phyloP scores from a whole-genome alignment of 2,888 invertebrate species.

The Metalampra italica region DNA sequence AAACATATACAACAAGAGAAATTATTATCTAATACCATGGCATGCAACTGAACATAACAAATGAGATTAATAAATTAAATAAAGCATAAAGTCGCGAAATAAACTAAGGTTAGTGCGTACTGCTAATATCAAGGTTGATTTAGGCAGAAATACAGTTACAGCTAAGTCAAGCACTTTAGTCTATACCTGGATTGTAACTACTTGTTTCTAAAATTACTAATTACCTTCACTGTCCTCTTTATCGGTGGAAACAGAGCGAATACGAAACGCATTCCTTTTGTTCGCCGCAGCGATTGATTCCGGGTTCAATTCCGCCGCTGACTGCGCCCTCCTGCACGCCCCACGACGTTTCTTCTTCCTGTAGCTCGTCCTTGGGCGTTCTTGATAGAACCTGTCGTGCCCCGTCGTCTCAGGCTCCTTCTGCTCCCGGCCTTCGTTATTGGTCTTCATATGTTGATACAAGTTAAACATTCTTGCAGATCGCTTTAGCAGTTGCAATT shows the following conservation, averaged over 20 bases:
- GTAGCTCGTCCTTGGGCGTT: conserved; percentile 74
- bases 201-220: background rate
- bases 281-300: conserved; percentile 81
- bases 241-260: conserved; percentile 82
- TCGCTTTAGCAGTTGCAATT: conserved; percentile 29
- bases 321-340: conserved; percentile 82
- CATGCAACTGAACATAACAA: background rate
- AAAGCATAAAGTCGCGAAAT: too few species aligned
- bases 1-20: background rate
- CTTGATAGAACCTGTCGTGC: conserved; percentile 89
- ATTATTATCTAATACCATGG: too few species aligned
- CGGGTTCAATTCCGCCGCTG: conserved; percentile 82
- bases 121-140: too few species aligned
- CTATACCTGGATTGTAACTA: too few species aligned
- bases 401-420: conserved; percentile 83
- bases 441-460: conserved; percentile 83
- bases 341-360: conserved; percentile 76
- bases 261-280: conserved; percentile 79
- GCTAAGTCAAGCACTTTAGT: too few species aligned
- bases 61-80: too few species aligned
- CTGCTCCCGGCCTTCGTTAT: conserved; percentile 72
- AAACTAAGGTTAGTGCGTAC: too few species aligned
- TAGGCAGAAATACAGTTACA: too few species aligned
- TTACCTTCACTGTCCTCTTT: conserved; percentile 76
- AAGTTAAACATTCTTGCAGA: conserved; percentile 84